A percentile compares a stretch with the other conserved stretches of the same genome.
phyloP scores from a whole-genome alignment of 2,113 vertebrate genomes.

The Apodemus speciosus region DNA sequence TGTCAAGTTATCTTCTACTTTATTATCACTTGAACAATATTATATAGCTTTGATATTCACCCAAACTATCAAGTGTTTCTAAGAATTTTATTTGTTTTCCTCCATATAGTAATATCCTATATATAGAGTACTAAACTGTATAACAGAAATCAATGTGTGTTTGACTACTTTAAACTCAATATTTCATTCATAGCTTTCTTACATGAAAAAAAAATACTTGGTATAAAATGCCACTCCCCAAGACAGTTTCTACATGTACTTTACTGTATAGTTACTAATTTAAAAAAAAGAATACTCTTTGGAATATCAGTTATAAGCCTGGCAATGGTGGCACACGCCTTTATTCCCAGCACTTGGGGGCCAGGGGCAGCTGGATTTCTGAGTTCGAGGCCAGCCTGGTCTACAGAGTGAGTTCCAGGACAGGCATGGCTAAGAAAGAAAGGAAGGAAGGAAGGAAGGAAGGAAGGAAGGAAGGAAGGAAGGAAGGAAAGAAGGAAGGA shows the following conservation, averaged over 20 bases:
- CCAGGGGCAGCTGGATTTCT: no score
- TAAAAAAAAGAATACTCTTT: not conserved
- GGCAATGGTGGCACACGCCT: no score
- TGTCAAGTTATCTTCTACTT: not conserved
- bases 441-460: no score
- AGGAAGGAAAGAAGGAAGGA: no score
- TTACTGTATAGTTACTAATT: not conserved
- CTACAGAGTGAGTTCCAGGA: no score
- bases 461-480: no score
- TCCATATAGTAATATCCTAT: not conserved
- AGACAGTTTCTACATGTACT: not conserved
- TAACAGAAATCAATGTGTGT: not conserved
- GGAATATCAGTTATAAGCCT: not conserved
- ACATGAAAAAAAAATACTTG: conserved; percentile 55
- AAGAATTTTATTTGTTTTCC: not conserved
- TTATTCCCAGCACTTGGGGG: no score
- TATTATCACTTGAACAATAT: not conserved
- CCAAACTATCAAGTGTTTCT: not conserved
- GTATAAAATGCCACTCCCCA: not conserved
- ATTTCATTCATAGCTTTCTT: conserved; percentile 34
- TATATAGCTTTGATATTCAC: not conserved
- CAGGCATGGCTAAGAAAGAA: no score
- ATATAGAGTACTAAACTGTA: not conserved
- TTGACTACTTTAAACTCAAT: conserved; percentile 29
- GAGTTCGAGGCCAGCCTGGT: no score